Evolutionary conservation across 2,888 invertebrate genomes (phyloP).

Genomic region (Pammene aurita): DNA sequence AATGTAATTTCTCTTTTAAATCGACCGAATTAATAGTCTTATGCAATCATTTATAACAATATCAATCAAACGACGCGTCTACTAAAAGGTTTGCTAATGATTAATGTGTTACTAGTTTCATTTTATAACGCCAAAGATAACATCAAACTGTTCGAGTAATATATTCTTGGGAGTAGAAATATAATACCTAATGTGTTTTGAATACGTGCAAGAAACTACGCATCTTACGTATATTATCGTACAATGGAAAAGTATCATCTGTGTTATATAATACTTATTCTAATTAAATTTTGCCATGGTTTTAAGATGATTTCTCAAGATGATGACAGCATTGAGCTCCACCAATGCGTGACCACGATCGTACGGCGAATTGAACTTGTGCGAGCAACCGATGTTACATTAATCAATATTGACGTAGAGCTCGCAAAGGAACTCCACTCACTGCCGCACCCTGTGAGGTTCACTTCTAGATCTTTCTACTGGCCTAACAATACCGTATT

Average conservation of each 20-base stretch:
- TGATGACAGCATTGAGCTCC: background rate
- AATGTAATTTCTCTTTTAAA: background rate
- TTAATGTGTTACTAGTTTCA: background rate
- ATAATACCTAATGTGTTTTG: no score
- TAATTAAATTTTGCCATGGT: conserved; percentile 8
- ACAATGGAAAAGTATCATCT: background rate
- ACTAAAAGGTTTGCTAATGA: background rate
- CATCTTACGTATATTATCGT: background rate
- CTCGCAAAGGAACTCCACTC: conserved; percentile 47
- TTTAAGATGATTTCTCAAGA: background rate
- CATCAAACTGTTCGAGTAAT: background rate
- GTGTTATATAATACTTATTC: background rate
- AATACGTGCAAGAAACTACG: no score
- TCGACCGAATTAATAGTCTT: background rate
- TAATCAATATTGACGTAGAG: conserved; percentile 47
- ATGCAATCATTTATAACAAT: background rate
- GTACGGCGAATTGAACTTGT: background rate
- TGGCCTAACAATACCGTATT: conserved; percentile 44
- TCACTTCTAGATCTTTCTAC: conserved; percentile 48
- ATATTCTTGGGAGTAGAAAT: no score
- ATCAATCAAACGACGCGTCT: background rate
- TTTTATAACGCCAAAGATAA: background rate
- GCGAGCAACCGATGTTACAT: conserved; percentile 45
- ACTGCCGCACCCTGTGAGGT: conserved; percentile 42
- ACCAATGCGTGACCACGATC: conserved; percentile 9